Conservation (phyloP, 64 coral and sea anemone species). For the Orbicella faveolata region DNA sequence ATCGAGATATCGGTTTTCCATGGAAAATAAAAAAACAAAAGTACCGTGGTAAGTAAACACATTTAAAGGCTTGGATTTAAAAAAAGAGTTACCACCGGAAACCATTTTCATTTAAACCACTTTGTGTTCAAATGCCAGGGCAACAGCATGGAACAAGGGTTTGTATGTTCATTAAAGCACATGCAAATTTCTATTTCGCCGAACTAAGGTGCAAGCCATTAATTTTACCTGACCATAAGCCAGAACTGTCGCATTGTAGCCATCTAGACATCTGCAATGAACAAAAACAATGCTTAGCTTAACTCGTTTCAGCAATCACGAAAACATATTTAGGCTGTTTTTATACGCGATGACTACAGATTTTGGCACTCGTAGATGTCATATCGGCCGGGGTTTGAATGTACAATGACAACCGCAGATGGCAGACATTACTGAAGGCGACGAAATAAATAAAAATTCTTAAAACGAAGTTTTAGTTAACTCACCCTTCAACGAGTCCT, state of each 20-base stretch:
- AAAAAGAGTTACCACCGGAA: conserved; percentile 4
- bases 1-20: neutral
- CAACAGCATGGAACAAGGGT: neutral
- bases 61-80: neutral
- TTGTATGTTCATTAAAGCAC: neutral
- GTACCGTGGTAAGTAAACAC: conserved; percentile 3
- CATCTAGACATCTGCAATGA: conserved; percentile 86
- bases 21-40: neutral
- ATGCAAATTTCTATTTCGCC: neutral
- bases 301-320: neutral
- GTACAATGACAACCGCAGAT: neutral
- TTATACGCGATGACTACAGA: neutral
- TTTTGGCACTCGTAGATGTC: neutral
- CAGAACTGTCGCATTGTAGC: conserved; percentile 97
- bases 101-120: neutral
- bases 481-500: conserved; percentile 89
- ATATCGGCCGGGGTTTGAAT: neutral
- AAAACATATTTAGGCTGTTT: neutral
- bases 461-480: conserved; percentile 30
- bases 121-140: neutral
- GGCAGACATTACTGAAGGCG: neutral
- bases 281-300: conserved; percentile 12
- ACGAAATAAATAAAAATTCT: neutral
- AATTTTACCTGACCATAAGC: conserved; percentile 95
- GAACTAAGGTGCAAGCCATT: neutral